Base-by-base conservation (phyloP, 2,797 vertebrate species). In the Catostomus latipinnis region DNA sequence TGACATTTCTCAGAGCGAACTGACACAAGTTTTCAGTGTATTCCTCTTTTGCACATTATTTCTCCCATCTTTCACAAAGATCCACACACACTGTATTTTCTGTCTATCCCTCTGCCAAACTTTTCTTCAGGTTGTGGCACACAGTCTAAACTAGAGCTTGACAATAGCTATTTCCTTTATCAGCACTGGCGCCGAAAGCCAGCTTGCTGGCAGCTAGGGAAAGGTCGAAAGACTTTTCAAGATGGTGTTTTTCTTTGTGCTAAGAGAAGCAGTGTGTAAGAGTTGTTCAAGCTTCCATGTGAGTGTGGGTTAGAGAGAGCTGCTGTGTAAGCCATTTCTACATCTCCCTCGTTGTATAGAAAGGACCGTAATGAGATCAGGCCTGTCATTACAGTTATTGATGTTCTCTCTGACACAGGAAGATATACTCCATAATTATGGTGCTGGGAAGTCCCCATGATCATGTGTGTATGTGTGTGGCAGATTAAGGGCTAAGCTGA, bases 1-100 rank as follows among this genome's bases (percentile, higher is more conserved):
- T 48, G 72, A 71, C 85, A 84, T 91, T 90, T 90, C 84, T 75
- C 87, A 81, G 83, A 88, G 90, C 86, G 78, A 81, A 56, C 84
- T 82, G 82, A 77, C 82, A 85, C 81, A 81, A 85, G 85, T 88
- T 86, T 90, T 85, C 88, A 82, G 82, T 87, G 82, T 73, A 65
- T 77, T 81, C 84, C 81, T 85, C 88, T 86, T 87, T 86, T 89
- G 74, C 82, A 75, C 45, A 34, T 34, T 34, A 34, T 77, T 10
- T 82, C 87, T 89, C 88, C 82, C 85, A 75, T 63, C 61, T 78
- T 34, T 70, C 49, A 53, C 45, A 60, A 54, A 74, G 50, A 72
- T 57, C 46, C 57, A 16, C 50, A 81, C 73, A 16, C 50, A 6
- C 16, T 1, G 13, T 50, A n/a, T 58, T 80, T 68, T 67, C 22